Percentiles rank a stretch among this genome's conserved stretches.
Evolutionary conservation across 2,888 invertebrate genomes (phyloP).

Genomic region (Leptopilina syphax): DNA sequence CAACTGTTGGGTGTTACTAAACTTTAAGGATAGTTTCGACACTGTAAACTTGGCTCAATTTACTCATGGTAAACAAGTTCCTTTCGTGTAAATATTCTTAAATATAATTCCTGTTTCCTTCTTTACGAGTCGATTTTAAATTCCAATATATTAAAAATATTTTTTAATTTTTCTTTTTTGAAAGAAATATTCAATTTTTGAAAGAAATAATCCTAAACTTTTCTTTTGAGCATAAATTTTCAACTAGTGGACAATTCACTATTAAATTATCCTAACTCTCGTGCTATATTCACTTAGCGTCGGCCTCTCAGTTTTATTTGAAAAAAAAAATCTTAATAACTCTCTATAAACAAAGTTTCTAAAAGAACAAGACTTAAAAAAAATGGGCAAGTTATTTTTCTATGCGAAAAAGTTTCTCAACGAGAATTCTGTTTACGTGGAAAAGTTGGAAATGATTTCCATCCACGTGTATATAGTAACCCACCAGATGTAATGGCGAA

Average conservation of each 20-base stretch:
- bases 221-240: background rate
- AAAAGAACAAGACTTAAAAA: background rate
- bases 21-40: constrained; percentile 8
- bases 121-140: background rate
- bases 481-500: constrained; percentile 8
- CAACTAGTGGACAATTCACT: background rate
- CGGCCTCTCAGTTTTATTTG: background rate
- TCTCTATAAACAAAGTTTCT: constrained; percentile 1
- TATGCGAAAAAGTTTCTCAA: background rate
- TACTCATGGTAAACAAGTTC: background rate
- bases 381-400: background rate
- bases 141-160: no score
- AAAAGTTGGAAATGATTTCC: constrained; percentile 9
- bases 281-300: background rate
- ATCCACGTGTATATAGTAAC: background rate
- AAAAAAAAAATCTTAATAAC: background rate
- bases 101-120: background rate
- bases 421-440: background rate
- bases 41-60: background rate
- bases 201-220: background rate
- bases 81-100: background rate
- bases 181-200: no score
- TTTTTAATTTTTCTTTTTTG: no score
- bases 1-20: background rate
- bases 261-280: background rate